Conservation (phyloP, 2,113 vertebrate species). For the Chelonoidis abingdonii region DNA sequence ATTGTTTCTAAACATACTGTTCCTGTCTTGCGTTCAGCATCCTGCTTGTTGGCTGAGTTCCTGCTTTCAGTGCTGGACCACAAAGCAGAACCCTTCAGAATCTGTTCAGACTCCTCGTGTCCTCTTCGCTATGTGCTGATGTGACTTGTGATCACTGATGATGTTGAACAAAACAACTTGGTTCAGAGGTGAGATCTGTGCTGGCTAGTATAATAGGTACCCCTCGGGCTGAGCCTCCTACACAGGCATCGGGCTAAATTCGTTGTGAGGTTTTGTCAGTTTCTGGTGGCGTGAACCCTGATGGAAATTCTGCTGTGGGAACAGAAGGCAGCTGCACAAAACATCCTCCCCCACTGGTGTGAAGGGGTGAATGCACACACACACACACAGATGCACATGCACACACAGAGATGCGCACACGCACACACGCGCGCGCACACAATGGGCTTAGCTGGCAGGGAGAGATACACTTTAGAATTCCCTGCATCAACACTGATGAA, state of each 20-base stretch:
- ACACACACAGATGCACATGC: too few relatives aligned
- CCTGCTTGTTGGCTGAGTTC: not conserved
- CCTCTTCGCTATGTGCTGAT: not conserved
- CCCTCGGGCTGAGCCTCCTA: too few relatives aligned
- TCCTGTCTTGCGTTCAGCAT: not conserved
- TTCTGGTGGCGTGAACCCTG: too few relatives aligned
- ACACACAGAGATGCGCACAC: rapidly evolving
- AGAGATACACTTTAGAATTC: not conserved
- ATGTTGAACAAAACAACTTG: not conserved
- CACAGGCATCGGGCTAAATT: too few relatives aligned
- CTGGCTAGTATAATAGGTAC: not conserved
- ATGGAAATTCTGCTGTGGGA: too few relatives aligned
- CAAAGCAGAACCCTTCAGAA: not conserved
- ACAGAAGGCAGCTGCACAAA: too few relatives aligned
- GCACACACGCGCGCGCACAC: too few relatives aligned
- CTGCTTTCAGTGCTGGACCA: too few relatives aligned
- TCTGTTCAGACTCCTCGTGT: not conserved
- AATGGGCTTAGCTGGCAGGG: not conserved
- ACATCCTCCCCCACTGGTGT: too few relatives aligned
- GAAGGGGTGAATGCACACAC: too few relatives aligned
- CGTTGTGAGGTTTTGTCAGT: too few relatives aligned
- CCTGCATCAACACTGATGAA: not conserved
- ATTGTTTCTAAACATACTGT: not conserved
- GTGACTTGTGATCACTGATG: not conserved
- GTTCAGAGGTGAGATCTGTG: not conserved